Percentiles rank a stretch among this genome's conserved stretches.
Conservation (phyloP, 2,113 vertebrate genomes). For the Grallaria varia region DNA sequence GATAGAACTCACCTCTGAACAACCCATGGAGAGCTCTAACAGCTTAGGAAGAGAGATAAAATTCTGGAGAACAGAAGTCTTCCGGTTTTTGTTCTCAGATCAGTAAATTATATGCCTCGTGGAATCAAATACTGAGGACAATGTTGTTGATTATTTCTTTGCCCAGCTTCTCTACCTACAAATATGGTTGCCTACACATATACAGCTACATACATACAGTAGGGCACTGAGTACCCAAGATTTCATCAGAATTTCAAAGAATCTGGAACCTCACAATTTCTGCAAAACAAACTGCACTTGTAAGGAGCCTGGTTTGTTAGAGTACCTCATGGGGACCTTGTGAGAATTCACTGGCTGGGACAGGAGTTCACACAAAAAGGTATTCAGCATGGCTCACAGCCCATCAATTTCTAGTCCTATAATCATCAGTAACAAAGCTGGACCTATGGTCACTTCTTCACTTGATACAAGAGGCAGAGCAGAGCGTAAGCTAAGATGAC, state of each 20-base stretch:
- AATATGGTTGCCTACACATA: background rate
- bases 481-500: background rate
- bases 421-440: background rate
- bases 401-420: background rate
- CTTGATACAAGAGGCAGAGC: background rate
- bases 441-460: background rate
- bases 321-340: background rate
- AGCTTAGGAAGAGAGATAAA: background rate
- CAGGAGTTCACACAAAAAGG: background rate
- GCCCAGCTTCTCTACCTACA: background rate
- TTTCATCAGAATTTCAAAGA: background rate
- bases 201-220: background rate
- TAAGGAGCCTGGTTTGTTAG: background rate
- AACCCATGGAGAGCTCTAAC: background rate
- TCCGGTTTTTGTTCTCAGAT: background rate
- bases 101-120: background rate
- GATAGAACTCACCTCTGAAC: background rate
- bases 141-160: background rate
- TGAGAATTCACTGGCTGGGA: background rate
- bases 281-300: background rate
- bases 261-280: background rate
- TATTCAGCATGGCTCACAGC: background rate
- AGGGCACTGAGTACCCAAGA: background rate
- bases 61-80: background rate
- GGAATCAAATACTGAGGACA: background rate